Conservation (phyloP, 2,113 vertebrate genomes). For the Nothobranchius kuhntae region DNA sequence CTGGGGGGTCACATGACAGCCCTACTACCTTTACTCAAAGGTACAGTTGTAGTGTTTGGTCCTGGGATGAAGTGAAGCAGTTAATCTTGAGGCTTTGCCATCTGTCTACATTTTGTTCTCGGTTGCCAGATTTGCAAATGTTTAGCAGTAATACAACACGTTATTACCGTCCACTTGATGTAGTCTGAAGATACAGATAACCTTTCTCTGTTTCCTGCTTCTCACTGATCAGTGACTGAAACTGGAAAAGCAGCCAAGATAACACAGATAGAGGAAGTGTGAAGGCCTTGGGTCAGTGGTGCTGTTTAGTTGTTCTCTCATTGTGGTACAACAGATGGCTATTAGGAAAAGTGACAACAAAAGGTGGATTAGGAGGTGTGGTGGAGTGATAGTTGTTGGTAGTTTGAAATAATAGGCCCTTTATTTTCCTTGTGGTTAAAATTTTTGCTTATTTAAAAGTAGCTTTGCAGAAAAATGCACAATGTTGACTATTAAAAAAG, state of each 20-base stretch:
- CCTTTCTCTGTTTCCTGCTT: conserved; percentile 56
- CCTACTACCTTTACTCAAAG: conserved; percentile 33
- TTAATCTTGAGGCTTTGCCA: conserved; percentile 9
- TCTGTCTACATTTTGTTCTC: conserved; percentile 4
- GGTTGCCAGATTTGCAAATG: conserved; percentile 13
- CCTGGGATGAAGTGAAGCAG: conserved; percentile 22
- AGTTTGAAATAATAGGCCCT: conserved; percentile 7
- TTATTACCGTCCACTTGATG: conserved; percentile 37
- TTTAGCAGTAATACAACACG: conserved; percentile 10
- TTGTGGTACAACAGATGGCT: conserved; percentile 24
- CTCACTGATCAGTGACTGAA: conserved; percentile 50
- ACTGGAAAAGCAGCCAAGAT: conserved; percentile 17
- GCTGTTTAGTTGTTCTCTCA: conserved; percentile 27
- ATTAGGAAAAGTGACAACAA: conserved; percentile 42
- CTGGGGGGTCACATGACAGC: conserved; percentile 45
- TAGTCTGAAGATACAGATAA: conserved; percentile 30
- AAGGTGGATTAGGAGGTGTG: conserved; percentile 2
- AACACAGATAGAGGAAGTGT: conserved; percentile 47
- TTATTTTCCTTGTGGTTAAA: background rate
- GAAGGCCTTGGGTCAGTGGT: conserved; percentile 20
- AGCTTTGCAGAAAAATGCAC: background rate
- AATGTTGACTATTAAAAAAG: background rate
- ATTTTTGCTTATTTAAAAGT: too few relatives aligned
- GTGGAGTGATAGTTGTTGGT: conserved; percentile 16
- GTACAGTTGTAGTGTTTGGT: conserved; percentile 25